Evolutionary conservation across 2,113 vertebrate species (phyloP), one percentile per base, ranked within the genome.

Genomic region (Platichthys flesus): DNA sequence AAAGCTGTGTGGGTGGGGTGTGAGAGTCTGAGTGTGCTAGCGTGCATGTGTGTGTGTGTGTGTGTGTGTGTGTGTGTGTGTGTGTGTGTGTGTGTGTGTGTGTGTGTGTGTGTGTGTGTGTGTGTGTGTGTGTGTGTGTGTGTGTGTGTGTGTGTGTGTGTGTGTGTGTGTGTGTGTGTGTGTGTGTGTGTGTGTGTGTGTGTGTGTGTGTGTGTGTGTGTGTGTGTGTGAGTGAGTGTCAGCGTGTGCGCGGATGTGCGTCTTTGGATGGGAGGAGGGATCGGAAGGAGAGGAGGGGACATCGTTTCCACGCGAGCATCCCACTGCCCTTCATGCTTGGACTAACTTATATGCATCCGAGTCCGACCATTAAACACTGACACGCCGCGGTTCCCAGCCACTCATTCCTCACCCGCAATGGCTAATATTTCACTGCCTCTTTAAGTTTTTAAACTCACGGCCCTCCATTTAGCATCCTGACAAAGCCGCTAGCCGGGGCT

Each of bases 311-410:
- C 93, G 90, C 60, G 89, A 95, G 94, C 95, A 94, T 97, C 96
- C 96, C 92, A 92, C 96, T 98, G 97, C 97, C 97, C 97, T 99
- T 99, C 98, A 99, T 95, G 97, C 96, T 96, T 97, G 96, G 96
- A 90, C 94, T 97, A 92, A 94, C 97, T 97, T 97, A 97, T 98
- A 96, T 97, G 97, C 97, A 97, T 97, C 95, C 94, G 94, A 93
- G 94, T 95, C 95, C 95, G 94, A 90, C 97, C 95, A 98, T 98
- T 97, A 98, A 98, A 96, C 96, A 97, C 96, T 96, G 96, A 95
- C 97, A 95, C 94, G 94, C 95, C 90, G 94, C 94, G 90, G 63
- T 93, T 94, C 95, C 94, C 94, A 96, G 96, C 96, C 95, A 96
- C 96, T 98, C 98, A 98, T 98, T 97, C 96, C 97, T 99, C 98